phyloP scores from a whole-genome alignment of 2,888 invertebrate species.

The Willowsia nigromaculata region DNA sequence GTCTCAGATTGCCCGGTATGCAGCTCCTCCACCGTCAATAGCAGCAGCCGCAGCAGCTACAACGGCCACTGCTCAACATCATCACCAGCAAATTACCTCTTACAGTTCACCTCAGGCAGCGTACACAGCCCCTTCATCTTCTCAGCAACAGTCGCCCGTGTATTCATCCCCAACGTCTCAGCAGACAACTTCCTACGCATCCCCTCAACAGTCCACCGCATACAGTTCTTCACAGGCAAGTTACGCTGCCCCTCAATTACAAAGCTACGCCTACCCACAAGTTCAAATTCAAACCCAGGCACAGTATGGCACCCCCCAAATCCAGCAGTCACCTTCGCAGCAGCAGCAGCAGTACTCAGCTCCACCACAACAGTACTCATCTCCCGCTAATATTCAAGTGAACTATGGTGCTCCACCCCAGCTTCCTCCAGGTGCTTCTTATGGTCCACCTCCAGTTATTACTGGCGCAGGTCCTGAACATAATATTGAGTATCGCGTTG shows the following conservation, averaged over 20 bases:
- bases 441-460: conserved; percentile 74
- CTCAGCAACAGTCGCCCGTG: conserved; percentile 5
- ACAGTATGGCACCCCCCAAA: conserved; percentile 53
- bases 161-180: conserved; percentile 37
- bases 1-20: conserved; percentile 48
- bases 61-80: neutral
- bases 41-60: conserved; percentile 20
- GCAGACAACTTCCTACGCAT: neutral
- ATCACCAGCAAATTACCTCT: conserved; percentile 41
- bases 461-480: conserved; percentile 75
- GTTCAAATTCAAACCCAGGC: conserved; percentile 60
- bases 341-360: conserved; percentile 57
- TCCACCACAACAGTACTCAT: conserved; percentile 64
- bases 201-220: conserved; percentile 26
- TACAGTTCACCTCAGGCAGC: conserved; percentile 47
- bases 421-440: conserved; percentile 72
- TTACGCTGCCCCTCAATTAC: conserved; percentile 41
- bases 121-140: conserved; percentile 14
- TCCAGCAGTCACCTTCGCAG: conserved; percentile 52
- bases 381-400: conserved; percentile 68
- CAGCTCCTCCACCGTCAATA: conserved; percentile 24
- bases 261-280: conserved; percentile 48
- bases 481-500: conserved; percentile 75
- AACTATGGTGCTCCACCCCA: conserved; percentile 73
- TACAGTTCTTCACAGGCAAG: conserved; percentile 31